phyloP scores from a whole-genome alignment of 35 echinoderm and acorn worm genomes.

The Heliocidaris erythrogramma region DNA sequence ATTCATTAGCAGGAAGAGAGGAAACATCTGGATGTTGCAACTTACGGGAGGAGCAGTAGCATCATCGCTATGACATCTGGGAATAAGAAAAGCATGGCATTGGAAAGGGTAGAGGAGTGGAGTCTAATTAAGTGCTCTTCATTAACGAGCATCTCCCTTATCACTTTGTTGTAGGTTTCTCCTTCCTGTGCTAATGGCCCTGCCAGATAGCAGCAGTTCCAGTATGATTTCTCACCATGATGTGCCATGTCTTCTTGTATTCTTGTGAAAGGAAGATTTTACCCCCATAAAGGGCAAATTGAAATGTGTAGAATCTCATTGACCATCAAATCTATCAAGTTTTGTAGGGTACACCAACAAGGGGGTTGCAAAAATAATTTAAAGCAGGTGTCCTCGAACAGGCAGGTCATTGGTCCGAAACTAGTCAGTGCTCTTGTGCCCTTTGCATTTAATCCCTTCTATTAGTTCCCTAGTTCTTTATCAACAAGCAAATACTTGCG shows the following conservation, averaged over 20 bases:
- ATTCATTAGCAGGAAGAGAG: conserved; percentile 6
- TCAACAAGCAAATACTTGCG: no score
- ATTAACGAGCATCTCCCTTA: conserved; percentile 33
- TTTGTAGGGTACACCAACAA: no score
- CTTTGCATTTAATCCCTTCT: no score
- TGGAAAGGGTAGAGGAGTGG: conserved; percentile 14
- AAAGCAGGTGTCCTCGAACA: no score
- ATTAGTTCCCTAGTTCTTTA: no score
- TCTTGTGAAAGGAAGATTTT: no score
- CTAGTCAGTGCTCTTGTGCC: no score
- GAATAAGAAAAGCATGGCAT: conserved; percentile 13
- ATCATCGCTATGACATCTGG: conserved; percentile 28
- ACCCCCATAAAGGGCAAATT: no score
- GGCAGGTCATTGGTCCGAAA: no score
- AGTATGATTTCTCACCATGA: neutral
- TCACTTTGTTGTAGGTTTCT: conserved; percentile 7
- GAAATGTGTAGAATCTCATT: no score
- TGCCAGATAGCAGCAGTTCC: neutral
- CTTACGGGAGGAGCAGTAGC: neutral
- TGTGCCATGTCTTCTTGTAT: neutral
- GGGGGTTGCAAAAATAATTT: no score
- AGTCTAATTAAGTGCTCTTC: conserved; percentile 29
- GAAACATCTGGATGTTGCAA: conserved; percentile 26
- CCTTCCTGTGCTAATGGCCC: conserved; percentile 19
- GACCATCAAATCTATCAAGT: no score